Evolutionary conservation across 2,888 invertebrate genomes (phyloP).

Genomic region (Polyploca ridens): DNA sequence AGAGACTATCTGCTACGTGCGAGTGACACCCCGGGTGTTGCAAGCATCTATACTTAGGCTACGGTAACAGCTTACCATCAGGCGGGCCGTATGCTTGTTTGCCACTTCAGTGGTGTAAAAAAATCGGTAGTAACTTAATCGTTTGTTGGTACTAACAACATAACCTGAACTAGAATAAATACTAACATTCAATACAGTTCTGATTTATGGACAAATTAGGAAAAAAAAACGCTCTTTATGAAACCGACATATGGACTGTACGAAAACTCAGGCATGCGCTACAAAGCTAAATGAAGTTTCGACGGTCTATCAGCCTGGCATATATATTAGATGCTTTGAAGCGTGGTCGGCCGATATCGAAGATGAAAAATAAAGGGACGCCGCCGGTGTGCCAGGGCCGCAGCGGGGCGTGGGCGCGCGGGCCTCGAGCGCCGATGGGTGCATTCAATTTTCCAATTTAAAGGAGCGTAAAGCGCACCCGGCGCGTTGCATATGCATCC

Average conservation of each 20-base stretch:
- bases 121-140: no score
- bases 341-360: conserved; percentile 12
- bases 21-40: no score
- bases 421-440: conserved; percentile 22
- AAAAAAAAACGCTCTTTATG: neutral
- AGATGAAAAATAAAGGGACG: conserved; percentile 25
- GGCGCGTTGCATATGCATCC: conserved; percentile 29
- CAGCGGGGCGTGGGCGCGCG: conserved; percentile 17
- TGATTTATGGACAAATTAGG: neutral
- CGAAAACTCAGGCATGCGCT: neutral
- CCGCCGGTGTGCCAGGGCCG: conserved; percentile 19
- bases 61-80: no score
- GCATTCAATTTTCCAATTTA: conserved; percentile 55
- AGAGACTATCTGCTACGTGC: no score
- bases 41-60: no score
- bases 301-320: neutral
- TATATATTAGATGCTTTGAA: neutral
- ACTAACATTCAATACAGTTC: no score
- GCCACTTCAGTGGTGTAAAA: no score
- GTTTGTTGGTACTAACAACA: no score
- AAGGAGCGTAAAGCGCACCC: conserved; percentile 47
- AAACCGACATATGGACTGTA: neutral
- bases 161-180: neutral
- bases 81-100: no score
- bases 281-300: conserved; percentile 8